Evolutionary conservation across 1,140 invertebrate species (phyloP).

Genomic region (Eumeta japonica): DNA sequence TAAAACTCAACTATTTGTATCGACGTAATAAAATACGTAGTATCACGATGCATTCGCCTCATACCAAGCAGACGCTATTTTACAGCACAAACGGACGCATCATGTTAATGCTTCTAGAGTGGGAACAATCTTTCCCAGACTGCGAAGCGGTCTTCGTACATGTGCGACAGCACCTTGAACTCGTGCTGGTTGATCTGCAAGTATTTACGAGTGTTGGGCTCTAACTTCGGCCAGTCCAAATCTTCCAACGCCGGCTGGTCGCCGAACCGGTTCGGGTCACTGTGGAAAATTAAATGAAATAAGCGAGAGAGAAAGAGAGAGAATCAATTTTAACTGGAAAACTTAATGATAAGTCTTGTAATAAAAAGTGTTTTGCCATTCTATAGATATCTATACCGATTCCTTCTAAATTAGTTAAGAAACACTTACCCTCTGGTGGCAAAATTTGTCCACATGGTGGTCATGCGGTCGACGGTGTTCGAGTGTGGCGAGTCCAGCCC

Average conservation of each 20-base stretch:
- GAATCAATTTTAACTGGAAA: too few relatives aligned
- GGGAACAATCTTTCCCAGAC: slow-evolving; percentile 33
- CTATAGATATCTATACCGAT: too few relatives aligned
- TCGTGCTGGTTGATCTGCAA: slow-evolving; percentile 17
- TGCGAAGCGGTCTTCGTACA: slow-evolving; percentile 24
- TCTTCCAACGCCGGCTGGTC: slow-evolving; percentile 15
- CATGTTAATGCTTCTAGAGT: too few relatives aligned
- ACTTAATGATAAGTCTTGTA: too few relatives aligned
- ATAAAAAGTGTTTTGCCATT: too few relatives aligned
- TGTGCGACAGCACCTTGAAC: slow-evolving; percentile 15
- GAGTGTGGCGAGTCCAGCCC: slow-evolving; percentile 16
- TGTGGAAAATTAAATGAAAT: slow-evolving; percentile 15
- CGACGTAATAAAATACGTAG: too few relatives aligned
- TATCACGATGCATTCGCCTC: too few relatives aligned
- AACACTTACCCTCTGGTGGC: slow-evolving; percentile 31
- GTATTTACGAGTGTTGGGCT: slow-evolving; percentile 18
- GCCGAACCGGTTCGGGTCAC: slow-evolving; percentile 23
- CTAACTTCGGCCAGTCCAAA: slow-evolving; percentile 23
- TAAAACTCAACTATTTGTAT: too few relatives aligned
- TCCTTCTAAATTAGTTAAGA: too few relatives aligned
- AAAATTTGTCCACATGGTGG: slow-evolving; percentile 33
- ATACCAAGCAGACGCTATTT: too few relatives aligned
- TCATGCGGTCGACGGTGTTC: slow-evolving; percentile 31
- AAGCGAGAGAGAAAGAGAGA: too few relatives aligned
- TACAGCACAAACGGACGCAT: background rate